Evolutionary conservation across 2,797 vertebrate species (phyloP).

Genomic region (Falco naumanni): DNA sequence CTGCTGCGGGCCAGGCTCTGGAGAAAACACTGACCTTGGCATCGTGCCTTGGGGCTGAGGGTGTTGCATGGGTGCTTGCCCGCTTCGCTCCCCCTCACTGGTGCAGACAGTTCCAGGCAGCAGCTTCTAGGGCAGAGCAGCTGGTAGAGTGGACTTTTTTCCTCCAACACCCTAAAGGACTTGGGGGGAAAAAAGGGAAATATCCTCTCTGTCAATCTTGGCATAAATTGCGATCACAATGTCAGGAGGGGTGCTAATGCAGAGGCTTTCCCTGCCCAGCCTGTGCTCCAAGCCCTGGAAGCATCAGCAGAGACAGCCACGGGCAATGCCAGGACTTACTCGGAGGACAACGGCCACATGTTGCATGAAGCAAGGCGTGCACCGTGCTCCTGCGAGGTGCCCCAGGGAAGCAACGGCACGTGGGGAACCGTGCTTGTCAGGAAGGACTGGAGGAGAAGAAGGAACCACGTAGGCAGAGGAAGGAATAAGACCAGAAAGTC

Average conservation of each 20-base stretch:
- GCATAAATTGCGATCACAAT: not conserved
- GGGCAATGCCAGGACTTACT: not conserved
- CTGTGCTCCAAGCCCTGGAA: not conserved
- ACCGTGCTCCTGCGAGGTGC: fast-evolving
- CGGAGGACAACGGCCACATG: fast-evolving
- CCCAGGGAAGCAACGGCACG: not conserved
- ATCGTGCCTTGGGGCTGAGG: not conserved
- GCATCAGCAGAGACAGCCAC: fast-evolving
- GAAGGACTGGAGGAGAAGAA: not conserved
- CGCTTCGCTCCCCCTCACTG: not conserved
- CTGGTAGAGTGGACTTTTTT: not conserved
- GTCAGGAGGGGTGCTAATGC: fast-evolving
- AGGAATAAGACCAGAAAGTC: slow-evolving; percentile 3
- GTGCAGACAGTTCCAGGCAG: not conserved
- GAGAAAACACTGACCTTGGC: not conserved
- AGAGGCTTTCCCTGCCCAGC: not conserved
- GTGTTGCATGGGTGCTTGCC: not conserved
- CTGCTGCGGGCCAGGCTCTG: not conserved
- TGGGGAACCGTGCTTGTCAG: fast-evolving
- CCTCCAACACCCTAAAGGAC: not conserved
- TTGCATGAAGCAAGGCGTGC: not conserved
- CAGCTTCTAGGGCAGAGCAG: not conserved
- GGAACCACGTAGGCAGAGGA: not conserved
- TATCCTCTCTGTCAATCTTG: not conserved
- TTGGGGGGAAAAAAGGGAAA: not conserved